phyloP scores from a whole-genome alignment of 2,113 vertebrate species.

The Anolis sagrei region DNA sequence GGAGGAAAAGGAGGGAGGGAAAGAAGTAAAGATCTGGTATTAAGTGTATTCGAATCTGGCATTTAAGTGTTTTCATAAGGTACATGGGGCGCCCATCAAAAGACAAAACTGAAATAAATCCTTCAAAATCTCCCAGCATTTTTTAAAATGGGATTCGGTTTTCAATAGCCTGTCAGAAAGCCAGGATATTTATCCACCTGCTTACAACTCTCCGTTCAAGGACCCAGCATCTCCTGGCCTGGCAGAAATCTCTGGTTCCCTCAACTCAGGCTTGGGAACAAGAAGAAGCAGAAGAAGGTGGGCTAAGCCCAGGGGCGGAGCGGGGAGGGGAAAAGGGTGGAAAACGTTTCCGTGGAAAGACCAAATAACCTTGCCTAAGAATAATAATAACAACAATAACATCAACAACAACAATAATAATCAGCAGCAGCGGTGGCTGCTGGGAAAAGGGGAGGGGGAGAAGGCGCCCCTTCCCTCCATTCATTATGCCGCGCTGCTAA shows the following conservation, averaged over 20 bases:
- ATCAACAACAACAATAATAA: neutral
- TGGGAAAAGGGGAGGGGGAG: conserved; percentile 4
- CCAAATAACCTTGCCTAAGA: neutral
- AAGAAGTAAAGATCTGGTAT: too few relatives aligned
- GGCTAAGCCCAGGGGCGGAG: too few relatives aligned
- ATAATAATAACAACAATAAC: neutral
- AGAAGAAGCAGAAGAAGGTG: neutral
- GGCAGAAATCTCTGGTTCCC: neutral
- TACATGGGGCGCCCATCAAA: neutral
- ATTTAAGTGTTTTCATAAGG: too few relatives aligned
- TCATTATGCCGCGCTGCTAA: conserved; percentile 51
- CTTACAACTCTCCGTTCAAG: neutral
- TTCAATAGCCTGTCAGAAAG: conserved; percentile 8
- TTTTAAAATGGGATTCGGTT: conserved; percentile 1
- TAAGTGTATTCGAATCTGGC: too few relatives aligned
- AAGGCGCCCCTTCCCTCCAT: conserved; percentile 7
- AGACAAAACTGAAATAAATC: neutral
- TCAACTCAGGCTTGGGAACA: too few relatives aligned
- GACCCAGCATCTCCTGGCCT: neutral
- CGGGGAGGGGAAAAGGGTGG: neutral
- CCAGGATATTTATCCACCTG: conserved; percentile 6
- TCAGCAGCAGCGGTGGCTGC: neutral
- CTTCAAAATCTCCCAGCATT: neutral
- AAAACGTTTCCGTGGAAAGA: neutral
- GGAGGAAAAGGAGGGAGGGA: too few relatives aligned